Conservation (phyloP, 2,797 vertebrate genomes). For the Manis pentadactyla region DNA sequence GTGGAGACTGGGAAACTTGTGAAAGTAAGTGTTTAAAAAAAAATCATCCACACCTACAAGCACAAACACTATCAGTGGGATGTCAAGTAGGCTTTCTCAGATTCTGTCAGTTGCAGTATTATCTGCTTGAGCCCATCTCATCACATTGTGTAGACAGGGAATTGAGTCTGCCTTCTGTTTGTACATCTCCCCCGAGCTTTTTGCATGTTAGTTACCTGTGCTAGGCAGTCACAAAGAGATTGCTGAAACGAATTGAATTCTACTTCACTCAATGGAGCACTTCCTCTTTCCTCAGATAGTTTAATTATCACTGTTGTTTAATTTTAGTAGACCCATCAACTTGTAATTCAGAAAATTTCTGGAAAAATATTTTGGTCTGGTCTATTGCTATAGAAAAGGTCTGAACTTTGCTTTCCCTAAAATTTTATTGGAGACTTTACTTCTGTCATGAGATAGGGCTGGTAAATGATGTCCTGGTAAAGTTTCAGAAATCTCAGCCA, state of each 20-base stretch:
- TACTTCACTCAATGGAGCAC: background rate
- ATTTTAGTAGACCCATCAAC: background rate
- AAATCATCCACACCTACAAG: background rate
- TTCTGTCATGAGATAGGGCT: background rate
- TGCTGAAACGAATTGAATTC: background rate
- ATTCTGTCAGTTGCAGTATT: background rate
- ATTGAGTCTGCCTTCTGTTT: background rate
- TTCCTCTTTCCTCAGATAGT: background rate
- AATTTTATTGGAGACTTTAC: background rate
- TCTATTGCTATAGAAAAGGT: background rate
- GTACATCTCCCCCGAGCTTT: background rate
- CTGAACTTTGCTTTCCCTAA: background rate
- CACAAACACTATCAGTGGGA: background rate
- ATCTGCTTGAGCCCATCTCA: background rate
- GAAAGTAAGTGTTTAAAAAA: background rate
- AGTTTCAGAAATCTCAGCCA: background rate
- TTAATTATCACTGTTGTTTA: conserved; percentile 15
- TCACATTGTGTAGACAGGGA: background rate
- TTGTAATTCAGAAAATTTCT: conserved; percentile 3
- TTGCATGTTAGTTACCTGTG: background rate
- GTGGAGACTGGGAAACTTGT: background rate
- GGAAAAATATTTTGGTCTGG: background rate
- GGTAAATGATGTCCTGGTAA: background rate
- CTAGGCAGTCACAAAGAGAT: background rate
- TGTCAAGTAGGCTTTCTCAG: background rate